A percentile compares a stretch with the other conserved stretches of the same genome.
These are phyloP conservation scores for Eupleurogrammus muticus DNA, from an alignment of 2,797 vertebrate genomes.

Conservation along the genomic window DNA sequence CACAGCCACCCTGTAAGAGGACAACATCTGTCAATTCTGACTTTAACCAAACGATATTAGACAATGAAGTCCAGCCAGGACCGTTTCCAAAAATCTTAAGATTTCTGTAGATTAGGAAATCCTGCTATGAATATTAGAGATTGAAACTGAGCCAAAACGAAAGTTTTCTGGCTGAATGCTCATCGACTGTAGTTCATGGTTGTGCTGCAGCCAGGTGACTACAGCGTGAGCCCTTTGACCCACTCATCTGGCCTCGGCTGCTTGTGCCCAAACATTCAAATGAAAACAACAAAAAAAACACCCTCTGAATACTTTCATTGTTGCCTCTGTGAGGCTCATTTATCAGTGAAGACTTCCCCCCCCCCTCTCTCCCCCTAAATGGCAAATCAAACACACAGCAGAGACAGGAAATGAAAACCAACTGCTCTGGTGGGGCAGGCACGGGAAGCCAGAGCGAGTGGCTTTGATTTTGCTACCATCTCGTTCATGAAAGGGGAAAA, in stretches of 20 bases:
- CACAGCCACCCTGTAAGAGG: slow-evolving; percentile 87
- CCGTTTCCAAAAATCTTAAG: slow-evolving; percentile 32
- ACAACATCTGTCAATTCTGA: slow-evolving; percentile 47
- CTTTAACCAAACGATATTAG: too few species aligned
- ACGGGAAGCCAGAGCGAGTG: slow-evolving; percentile 44
- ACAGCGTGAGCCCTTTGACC: slow-evolving; percentile 37
- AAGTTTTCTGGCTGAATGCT: slow-evolving; percentile 27
- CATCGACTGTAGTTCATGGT: slow-evolving; percentile 28
- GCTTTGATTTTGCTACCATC: slow-evolving; percentile 55
- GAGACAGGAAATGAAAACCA: slow-evolving; percentile 79
- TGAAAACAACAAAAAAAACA: slow-evolving; percentile 63
- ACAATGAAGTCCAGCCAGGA: slow-evolving; percentile 14
- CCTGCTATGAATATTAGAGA: slow-evolving; percentile 9
- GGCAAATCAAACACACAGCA: slow-evolving; percentile 56
- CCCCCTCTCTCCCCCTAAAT: slow-evolving; percentile 23
- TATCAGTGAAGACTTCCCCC: slow-evolving; percentile 59
- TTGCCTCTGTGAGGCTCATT: slow-evolving; percentile 64
- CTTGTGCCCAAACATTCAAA: slow-evolving; percentile 26
- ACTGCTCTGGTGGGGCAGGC: slow-evolving; percentile 57
- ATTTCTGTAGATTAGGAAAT: background rate
- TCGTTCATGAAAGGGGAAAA: slow-evolving; percentile 64
- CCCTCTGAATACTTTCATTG: slow-evolving; percentile 66
- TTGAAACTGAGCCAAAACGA: slow-evolving; percentile 6
- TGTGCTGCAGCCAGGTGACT: slow-evolving; percentile 43
- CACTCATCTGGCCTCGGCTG: slow-evolving; percentile 47